Base-by-base conservation (phyloP, 2,113 vertebrate species). In the Leptosomus discolor region DNA sequence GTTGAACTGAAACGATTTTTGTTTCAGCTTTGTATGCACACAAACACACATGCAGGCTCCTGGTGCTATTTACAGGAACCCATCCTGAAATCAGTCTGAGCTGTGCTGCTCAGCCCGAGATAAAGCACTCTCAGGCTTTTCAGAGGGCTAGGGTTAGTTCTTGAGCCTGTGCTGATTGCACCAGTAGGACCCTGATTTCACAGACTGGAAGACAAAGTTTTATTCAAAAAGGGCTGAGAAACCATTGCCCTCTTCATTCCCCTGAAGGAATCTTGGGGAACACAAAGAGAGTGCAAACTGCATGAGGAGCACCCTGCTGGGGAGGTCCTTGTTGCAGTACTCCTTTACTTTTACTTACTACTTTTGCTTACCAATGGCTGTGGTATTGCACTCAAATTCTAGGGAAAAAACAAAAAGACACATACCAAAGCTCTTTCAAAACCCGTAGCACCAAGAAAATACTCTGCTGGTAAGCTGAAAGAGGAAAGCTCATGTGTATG, bases 31-130 rank as follows among this genome's bases (percentile, higher is more conserved):
- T 53, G 20, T 12, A 74, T 64, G 21, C 12, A 34, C 41, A 67
- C 12, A 61, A 36, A 46, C 0, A 0, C 29, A 51, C 12, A 23
- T 1, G 4, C 5, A 32, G 21, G 8, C 3, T 69, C 11, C 67
- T 36, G 34, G 21, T 41, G 51, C 24, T 37, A 32, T 21, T 63
- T 58, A 64, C 21, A 67, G 43, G 48, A 67, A 51, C 26, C 22
- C 19, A 8, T 7, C 17, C 12, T 63, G 41, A 91, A 71, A 65
- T 23, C 0, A 0, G 6, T 39, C 51, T 34, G 29, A 48, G 46
- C 15, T 50, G 21, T n/a, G 11, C 20, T 37, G 26, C 26, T 78
- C n/a, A 29, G 16, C n/a, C 45, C 45, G 20, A 70, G 16, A n/a
- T 30, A 50, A 6, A 10, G 36, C 18, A 32, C 9, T n/a, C 36